Evolutionary conservation across 53 echinoderm and acorn worm species (phyloP).

Genomic region (Patiria pectinifera): DNA sequence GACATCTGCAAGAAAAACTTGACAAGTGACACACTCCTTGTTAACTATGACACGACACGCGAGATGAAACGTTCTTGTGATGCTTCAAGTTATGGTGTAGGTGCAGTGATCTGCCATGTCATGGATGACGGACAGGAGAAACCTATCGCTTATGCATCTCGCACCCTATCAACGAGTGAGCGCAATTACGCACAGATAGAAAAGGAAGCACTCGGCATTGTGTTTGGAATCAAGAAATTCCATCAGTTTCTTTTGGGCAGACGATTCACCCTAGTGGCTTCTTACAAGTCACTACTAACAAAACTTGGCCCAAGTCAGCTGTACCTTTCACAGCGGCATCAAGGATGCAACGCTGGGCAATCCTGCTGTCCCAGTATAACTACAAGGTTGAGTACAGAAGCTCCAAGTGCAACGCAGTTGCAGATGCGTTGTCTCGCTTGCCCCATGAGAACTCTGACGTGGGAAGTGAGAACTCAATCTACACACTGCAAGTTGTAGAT

Average conservation of each 20-base stretch:
- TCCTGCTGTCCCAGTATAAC: too few species aligned
- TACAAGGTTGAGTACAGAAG: conserved; percentile 19
- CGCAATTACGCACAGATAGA: too few species aligned
- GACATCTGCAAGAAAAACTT: neutral
- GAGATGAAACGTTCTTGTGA: conserved; percentile 62
- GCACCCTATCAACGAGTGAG: conserved; percentile 28
- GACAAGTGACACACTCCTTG: conserved; percentile 37
- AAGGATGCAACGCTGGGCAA: too few species aligned
- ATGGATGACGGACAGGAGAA: too few species aligned
- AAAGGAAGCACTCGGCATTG: too few species aligned
- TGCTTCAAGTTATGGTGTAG: conserved; percentile 61
- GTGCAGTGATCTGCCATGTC: conserved; percentile 21
- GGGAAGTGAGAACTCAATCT: too few species aligned
- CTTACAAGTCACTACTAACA: conserved; percentile 50
- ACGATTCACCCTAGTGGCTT: conserved; percentile 54
- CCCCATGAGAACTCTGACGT: too few species aligned
- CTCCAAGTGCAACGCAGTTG: conserved; percentile 60
- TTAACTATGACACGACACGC: conserved; percentile 63
- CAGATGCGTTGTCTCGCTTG: conserved; percentile 56
- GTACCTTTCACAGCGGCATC: too few species aligned
- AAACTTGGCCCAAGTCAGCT: conserved; percentile 40
- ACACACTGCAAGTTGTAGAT: too few species aligned
- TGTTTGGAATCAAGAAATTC: too few species aligned
- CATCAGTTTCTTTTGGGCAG: conserved; percentile 60
- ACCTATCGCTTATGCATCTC: conserved; percentile 51